phyloP scores from a whole-genome alignment of 1,140 invertebrate genomes.

The Eumaeus atala region DNA sequence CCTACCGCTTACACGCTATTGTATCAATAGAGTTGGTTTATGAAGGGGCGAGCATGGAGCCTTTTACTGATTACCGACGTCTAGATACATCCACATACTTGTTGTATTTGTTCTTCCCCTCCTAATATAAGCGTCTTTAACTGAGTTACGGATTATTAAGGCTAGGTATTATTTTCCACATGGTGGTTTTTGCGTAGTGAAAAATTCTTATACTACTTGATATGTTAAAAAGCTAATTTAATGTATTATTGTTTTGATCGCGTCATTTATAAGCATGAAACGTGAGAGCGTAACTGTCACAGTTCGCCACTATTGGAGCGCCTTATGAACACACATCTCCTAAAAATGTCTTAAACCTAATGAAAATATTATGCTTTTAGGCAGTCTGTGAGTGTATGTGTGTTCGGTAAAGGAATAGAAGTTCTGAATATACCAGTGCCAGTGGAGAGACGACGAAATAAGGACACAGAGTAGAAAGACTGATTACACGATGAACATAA shows the following conservation, averaged over 20 bases:
- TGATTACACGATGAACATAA: no score
- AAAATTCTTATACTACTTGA: no score
- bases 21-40: background rate
- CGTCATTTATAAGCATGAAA: no score
- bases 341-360: background rate
- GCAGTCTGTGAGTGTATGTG: conserved; percentile 47
- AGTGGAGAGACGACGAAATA: conserved; percentile 2
- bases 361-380: conserved; percentile 40
- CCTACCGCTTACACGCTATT: background rate
- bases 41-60: background rate
- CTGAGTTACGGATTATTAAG: no score
- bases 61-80: background rate
- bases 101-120: no score
- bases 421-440: conserved; percentile 30
- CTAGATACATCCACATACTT: no score
- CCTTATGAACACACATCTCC: background rate
- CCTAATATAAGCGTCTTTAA: no score
- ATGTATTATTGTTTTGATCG: conserved; percentile 16
- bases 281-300: no score
- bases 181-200: no score
- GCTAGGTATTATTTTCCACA: no score
- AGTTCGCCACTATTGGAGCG: background rate
- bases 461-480: background rate
- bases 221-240: background rate
- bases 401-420: conserved; percentile 76